phyloP scores from a whole-genome alignment of 1,140 invertebrate species.

The Euwallacea similis region DNA sequence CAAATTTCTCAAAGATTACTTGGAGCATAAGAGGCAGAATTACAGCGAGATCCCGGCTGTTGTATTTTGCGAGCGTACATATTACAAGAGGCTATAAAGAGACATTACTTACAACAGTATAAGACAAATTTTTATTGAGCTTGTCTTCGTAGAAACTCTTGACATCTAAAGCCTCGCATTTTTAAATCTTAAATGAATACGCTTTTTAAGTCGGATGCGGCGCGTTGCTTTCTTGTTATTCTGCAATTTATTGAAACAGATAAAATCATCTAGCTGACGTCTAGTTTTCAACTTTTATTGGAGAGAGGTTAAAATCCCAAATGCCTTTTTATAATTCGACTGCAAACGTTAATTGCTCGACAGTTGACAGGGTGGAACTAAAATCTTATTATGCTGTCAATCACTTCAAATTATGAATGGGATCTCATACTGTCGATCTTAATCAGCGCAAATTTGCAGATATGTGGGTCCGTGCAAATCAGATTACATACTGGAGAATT shows the following conservation, averaged over 20 bases:
- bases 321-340: constrained; percentile 1
- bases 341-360: constrained; percentile 4
- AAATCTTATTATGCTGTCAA: constrained; percentile 8
- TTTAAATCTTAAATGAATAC: not conserved
- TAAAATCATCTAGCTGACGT: constrained; percentile 3
- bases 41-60: too few relatives aligned
- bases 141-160: not conserved
- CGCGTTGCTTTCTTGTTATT: too few relatives aligned
- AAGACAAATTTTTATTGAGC: not conserved
- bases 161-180: not conserved
- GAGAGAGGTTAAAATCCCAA: not conserved
- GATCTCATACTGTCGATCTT: constrained; percentile 7
- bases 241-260: not conserved
- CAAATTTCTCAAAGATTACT: too few relatives aligned
- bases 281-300: not conserved
- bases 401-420: not conserved
- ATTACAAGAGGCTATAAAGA: too few relatives aligned
- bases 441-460: constrained; percentile 6
- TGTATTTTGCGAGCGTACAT: too few relatives aligned
- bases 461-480: not conserved
- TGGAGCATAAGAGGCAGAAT: too few relatives aligned
- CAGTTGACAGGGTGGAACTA: not conserved
- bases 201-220: too few relatives aligned
- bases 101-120: too few relatives aligned
- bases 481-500: not conserved